Evolutionary conservation across 2,888 invertebrate genomes (phyloP).

Genomic region (Teinopalpus imperialis): DNA sequence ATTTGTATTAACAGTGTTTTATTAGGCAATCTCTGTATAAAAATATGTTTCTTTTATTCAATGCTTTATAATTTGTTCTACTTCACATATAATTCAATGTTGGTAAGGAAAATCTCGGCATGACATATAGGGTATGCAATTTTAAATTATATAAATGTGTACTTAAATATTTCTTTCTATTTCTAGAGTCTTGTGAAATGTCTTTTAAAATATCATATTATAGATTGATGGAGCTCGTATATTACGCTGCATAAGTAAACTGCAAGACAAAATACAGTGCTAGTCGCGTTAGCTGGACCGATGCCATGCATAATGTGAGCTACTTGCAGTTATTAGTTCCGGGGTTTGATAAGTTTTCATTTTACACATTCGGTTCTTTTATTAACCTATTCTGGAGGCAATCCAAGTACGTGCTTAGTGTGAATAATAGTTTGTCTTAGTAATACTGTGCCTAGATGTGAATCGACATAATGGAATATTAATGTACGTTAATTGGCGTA

Average conservation of each 20-base stretch:
- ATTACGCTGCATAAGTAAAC: neutral
- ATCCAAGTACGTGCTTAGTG: conserved; percentile 32
- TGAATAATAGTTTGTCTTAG: neutral
- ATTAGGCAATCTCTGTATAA: too few relatives aligned
- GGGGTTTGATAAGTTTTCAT: conserved; percentile 32
- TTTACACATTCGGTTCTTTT: conserved; percentile 26
- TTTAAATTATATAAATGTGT: neutral
- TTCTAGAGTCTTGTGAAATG: neutral
- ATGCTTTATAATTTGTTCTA: too few relatives aligned
- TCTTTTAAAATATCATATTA: neutral
- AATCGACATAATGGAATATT: too few relatives aligned
- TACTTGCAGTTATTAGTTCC: conserved; percentile 58
- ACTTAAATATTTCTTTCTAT: conserved; percentile 7
- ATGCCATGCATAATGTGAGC: conserved; percentile 57
- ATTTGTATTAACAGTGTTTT: too few relatives aligned
- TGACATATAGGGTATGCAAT: too few relatives aligned
- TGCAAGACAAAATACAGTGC: neutral
- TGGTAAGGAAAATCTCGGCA: too few relatives aligned
- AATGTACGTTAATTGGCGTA: too few relatives aligned
- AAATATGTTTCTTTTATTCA: too few relatives aligned
- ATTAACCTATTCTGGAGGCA: conserved; percentile 30
- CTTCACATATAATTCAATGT: too few relatives aligned
- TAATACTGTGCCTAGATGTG: too few relatives aligned
- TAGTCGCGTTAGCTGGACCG: conserved; percentile 40
- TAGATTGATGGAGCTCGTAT: conserved; percentile 11